Conservation (phyloP, 2,113 vertebrate species). For the Zingel zingel region DNA sequence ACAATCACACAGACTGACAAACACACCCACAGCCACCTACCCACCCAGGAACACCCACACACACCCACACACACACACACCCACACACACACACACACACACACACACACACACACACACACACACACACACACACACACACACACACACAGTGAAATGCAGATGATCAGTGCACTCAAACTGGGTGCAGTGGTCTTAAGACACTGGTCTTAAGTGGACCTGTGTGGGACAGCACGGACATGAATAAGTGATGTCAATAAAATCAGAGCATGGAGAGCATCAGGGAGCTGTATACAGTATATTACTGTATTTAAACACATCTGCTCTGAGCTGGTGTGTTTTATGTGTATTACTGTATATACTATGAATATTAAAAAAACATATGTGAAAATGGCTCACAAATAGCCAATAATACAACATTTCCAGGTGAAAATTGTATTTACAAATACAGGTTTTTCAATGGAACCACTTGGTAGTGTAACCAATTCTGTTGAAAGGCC, state of each 20-base stretch:
- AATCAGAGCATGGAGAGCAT: conserved; percentile 46
- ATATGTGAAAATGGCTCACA: too few relatives aligned
- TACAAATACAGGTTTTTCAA: too few relatives aligned
- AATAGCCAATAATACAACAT: too few relatives aligned
- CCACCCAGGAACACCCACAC: neutral
- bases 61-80: conserved; percentile 1
- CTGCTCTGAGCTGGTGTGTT: too few relatives aligned
- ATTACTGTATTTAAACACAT: too few relatives aligned
- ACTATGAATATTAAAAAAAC: too few relatives aligned
- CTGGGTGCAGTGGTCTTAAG: conserved; percentile 58
- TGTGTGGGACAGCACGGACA: conserved; percentile 59
- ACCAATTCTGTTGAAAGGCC: too few relatives aligned
- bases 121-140: conserved; percentile 14
- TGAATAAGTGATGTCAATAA: conserved; percentile 73
- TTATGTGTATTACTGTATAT: too few relatives aligned
- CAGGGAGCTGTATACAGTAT: neutral
- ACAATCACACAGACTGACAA: neutral
- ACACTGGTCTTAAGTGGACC: conserved; percentile 57
- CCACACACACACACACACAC: conserved; percentile 14
- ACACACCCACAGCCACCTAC: neutral
- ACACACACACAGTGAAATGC: conserved; percentile 31
- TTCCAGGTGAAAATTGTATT: too few relatives aligned
- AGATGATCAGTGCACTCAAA: conserved; percentile 64
- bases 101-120: conserved; percentile 8
- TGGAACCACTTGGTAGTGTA: too few relatives aligned